Base-by-base conservation (phyloP, 2,113 vertebrate species). In the Trichechus manatus region DNA sequence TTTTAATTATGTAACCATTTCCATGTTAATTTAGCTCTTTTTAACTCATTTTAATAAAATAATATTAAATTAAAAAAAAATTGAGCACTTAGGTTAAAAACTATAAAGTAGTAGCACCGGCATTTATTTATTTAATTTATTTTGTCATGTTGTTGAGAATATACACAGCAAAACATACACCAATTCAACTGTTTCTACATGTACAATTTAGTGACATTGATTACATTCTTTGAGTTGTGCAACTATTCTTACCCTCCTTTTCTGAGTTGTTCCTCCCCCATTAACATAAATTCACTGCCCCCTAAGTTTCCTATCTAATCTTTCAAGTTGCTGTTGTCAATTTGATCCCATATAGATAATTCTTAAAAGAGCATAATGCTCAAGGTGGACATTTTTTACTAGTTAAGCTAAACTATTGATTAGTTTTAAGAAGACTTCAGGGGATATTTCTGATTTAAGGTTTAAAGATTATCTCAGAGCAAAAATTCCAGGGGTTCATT, bases 11-110 rank as follows among this genome's bases (percentile, higher is more conserved):
- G 19, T 64, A 27, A 64, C 2, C 3, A 50, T 75, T 95, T 22
- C 85, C 29, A 83, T 22, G 29, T 90, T 70, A 92, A 19, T 50
- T 11, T 39, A 56, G 19, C 1, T 39, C 53, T 85, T 81, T 63
- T 14, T 39, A 95, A 86, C 56, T 68, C 20, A 56, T 6, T 89
- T 89, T 89, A 75, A 89, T 31, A 90, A 80, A 92, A 77, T 64
- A 44, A 31, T 66, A 68, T 61, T 93, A 74, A 56, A 20, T 75
- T 59, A 39, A 39, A 39, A 39, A 39, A 85, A 90, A 84, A 56
- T 39, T 80, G n/a, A 36, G 8, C 5, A 0, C 86, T 87, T 64
- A 33, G 17, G 25, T 31, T 82, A 36, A 87, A 88, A 75, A 42
- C 0, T 68, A 39, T 53, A 87, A 66, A 22, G 0, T 59, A 87